Base-by-base conservation (phyloP, 2,888 invertebrate genomes). In the Carpatolechia fugitivella region DNA sequence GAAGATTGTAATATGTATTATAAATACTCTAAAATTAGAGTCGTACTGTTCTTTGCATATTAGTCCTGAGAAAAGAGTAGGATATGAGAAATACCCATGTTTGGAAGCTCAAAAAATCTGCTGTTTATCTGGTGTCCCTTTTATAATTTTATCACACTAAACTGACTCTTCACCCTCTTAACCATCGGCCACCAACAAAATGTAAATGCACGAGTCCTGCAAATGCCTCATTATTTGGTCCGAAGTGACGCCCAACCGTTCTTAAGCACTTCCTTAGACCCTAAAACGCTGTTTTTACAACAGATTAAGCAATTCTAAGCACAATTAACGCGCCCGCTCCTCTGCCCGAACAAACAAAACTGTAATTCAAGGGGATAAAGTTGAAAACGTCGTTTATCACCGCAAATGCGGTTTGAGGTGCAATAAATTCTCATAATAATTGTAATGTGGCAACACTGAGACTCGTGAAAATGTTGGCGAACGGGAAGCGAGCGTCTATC, bases 391-490 rank as follows among this genome's bases (percentile, higher is more conserved):
- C 55, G 57, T 58, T 58, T 59, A 57, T 59, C 61, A 64, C 55
- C 52, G 53, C 59, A 58, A 53, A 58, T 57, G 56, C 59, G 47
- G 60, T 61, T 60, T 55, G 58, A 55, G 58, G 60, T 52, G 53
- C 52, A 35, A 65, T 68, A 61, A 65, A 67, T 69, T 54, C 58
- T 57, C 58, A 59, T 62, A 61, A 66, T 61, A 68, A 64, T 60
- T 62, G 56, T 60, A 62, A 62, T 56, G 64, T 62, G 66, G 59
- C 64, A 66, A 54, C 65, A 63, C 60, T 63, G 58, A 56, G 58
- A 30, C 38, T 38, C n/a, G 13, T 1, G 13, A 16, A 38, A 38
- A 38, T 38, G 38, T 38, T 38, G 7, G 38, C 10, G 38, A 38
- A 14, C 18, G 16, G 38, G 38, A 10, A 16, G n/a, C n/a, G n/a